Evolutionary conservation across 1,140 invertebrate species (phyloP), one percentile per base, ranked within the genome.

Genomic region (Temnothorax longispinosus): DNA sequence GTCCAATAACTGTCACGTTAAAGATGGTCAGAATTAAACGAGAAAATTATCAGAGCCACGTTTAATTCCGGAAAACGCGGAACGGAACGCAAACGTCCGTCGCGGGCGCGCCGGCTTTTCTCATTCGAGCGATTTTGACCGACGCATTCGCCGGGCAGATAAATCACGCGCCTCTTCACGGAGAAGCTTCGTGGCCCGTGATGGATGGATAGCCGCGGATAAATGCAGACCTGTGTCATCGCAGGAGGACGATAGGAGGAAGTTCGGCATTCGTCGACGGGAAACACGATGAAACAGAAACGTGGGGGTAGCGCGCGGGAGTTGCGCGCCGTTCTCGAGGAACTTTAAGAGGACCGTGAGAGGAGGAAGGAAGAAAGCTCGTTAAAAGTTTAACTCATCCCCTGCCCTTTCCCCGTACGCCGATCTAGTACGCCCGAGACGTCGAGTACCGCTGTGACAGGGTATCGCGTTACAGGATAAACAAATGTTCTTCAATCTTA

Each of bases 241-340:
- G 80, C 69, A 15, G 77, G 47, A 69, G 62, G 47, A 81, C 77
- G 77, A 81, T 67, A 72, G 80, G 41, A 84, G 80, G 69, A 84
- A 84, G 80, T 84, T 84, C 80, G 80, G 80, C 69, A 84, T 84
- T 84, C 80, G 80, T 84, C 80, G 80, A 84, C 80, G 80, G 69
- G 41, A 60, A 84, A 84, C 67, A 74, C 41, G 80, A 74, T 74
- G 80, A 84, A 84, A 84, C 69, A 84, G 80, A 84, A 74, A 74
- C 69, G 80, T 27, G 27, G 27, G 44, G 47, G 27, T 50, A 21
- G 18, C 41, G 27, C 41, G 56, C 75, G 18, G 65, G 80, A 50
- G 54, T 62, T 74, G 80, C 80, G 54, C 80, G 47, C 69, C 69
- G 80, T 74, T 74, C 80, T 35, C 32, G 54, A n/a, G 69, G 18